Evolutionary conservation across 64 coral and sea anemone genomes (phyloP), one percentile per base, ranked within the genome.

Genomic region (Pachyseris speciosa): DNA sequence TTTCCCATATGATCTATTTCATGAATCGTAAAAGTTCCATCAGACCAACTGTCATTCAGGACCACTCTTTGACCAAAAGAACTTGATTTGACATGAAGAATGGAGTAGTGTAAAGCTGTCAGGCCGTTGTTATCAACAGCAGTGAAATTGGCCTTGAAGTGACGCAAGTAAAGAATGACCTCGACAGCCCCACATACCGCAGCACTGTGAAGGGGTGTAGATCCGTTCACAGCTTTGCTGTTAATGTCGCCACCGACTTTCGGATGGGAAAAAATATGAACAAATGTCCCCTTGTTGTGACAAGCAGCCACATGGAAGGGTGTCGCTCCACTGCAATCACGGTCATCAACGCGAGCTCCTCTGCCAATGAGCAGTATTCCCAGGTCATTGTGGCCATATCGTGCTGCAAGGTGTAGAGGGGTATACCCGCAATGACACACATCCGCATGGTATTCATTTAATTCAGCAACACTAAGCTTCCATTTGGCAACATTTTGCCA

Each of bases 291-390:
- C 7, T 86, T 41, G 7, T 86, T 71, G 34, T 86, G 84, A 51
- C 84, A 86, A 50, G 84, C 84, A 48, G 84, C 66, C 28, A 86
- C 43, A 47, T 86, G 84, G 1, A 86, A 22, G 3, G 83, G 64
- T 30, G 83, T 69, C 25, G 64, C 63, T 17, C 84, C 84, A 71
- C n/a, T 52, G 43, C 84, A 86, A 13, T 86, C 84, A n/a, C 26
- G 44, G 31, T 0, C 45, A 19, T 52, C 22, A 2, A 69, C 24
- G 15, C 51, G 15, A 9, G 64, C 84, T 39, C 20, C 38, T 3
- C 0, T 1, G 19, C 0, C 3, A 6, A 72, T 42, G 22, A 72
- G 69, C 4, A 15, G 0, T 17, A 70, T 2, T 37, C 31, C 32
- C 3, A 70, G 9, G 29, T 37, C 0, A 4, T 19, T 2, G 25